phyloP scores from a whole-genome alignment of 2,888 invertebrate genomes.

The Cremastobaeus sp. region DNA sequence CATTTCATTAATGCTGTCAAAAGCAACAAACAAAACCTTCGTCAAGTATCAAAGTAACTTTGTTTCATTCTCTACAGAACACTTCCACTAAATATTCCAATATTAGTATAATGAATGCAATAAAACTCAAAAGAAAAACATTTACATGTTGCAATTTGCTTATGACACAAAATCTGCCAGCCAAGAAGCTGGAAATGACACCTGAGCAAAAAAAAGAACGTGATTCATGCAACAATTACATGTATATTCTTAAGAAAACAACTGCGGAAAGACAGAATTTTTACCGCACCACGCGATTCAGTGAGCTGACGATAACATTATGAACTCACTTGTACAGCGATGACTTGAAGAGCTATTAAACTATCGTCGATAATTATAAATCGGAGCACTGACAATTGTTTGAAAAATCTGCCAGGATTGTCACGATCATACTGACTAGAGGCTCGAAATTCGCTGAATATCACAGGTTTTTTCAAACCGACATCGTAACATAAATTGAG shows the following conservation, averaged over 20 bases:
- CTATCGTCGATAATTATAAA: neutral
- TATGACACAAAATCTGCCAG: too few species aligned
- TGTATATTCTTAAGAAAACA: neutral
- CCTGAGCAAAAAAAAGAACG: constrained; percentile 17
- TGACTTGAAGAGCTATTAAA: neutral
- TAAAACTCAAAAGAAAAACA: neutral
- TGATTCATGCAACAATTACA: constrained; percentile 11
- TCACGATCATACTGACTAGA: neutral
- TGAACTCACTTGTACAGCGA: neutral
- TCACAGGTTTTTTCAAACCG: neutral
- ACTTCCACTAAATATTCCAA: too few species aligned
- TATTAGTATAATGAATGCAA: too few species aligned
- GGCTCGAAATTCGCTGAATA: neutral
- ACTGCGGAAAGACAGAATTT: neutral
- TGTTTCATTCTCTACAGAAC: too few species aligned
- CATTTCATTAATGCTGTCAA: constrained; percentile 19
- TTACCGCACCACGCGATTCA: too few species aligned
- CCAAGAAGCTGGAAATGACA: constrained; percentile 20
- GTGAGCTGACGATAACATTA: too few species aligned
- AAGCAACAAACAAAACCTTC: neutral
- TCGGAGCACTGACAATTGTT: neutral
- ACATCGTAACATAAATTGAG: neutral
- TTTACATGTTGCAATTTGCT: neutral
- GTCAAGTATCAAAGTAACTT: too few species aligned
- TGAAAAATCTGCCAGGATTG: constrained; percentile 1